Evolutionary conservation across 1,140 invertebrate species (phyloP), one percentile per base, ranked within the genome.

Genomic region (Chlorops oryzae): DNA sequence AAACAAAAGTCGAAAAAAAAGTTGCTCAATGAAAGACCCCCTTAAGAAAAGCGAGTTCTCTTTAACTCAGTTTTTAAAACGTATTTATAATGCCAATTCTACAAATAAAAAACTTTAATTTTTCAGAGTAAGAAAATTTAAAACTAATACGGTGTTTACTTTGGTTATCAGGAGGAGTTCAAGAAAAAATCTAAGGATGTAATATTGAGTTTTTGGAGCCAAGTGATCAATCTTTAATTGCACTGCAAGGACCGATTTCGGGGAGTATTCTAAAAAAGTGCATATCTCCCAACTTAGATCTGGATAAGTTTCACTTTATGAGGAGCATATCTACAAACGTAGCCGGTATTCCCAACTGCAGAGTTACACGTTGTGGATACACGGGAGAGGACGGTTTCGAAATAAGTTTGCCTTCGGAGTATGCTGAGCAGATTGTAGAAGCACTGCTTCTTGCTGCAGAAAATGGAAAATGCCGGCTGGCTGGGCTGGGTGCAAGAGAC

Each of bases 321-420:
- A 85, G 80, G 1, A 89, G 84, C 5, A 76, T 75, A 5, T 61
- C 79, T 5, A 79, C 82, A 10, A 80, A 73, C 1, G 75, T 96
- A n/a, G 85, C 79, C 51, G 90, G 87, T 7, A 78, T 90, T 3
- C 65, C 77, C 24, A 72, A 78, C 21, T 90, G 88, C 51, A 75
- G 93, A 53, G 80, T 98, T n/a, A 94, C 93, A 0, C 78, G 96
- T 24, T 99, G 96, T 70, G 97, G 97, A 10, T 99, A 99, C 68
- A 99, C 79, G 0, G 78, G 79, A 0, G 97, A 99, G 76, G 97
- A 99, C 75, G 97, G 97, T 5, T 88, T 99, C 23, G 96, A 99
- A 77, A 89, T 99, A 53, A 97, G 94, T 0, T 78, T 97, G 25
- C 81, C 85, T 1, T 79, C 81, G 1, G 71, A 78, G 1, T 73